phyloP scores from a whole-genome alignment of 92 coral and sea anemone genomes.

The Desmophyllum pertusum region DNA sequence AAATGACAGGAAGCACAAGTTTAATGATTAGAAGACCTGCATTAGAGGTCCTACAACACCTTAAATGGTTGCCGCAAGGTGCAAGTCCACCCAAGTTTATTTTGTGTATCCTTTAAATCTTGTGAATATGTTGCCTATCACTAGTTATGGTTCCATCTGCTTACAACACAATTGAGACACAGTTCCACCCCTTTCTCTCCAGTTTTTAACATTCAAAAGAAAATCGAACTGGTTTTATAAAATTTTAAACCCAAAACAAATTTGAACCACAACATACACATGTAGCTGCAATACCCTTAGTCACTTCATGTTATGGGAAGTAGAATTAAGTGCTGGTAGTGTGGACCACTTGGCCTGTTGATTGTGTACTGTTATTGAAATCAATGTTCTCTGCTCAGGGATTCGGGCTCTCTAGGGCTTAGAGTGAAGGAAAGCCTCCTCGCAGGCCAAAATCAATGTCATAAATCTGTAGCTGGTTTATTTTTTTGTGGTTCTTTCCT shows the following conservation, averaged over 20 bases:
- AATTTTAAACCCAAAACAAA: too few relatives aligned
- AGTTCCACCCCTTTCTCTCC: too few relatives aligned
- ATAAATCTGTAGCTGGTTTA: not conserved
- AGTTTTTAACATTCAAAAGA: too few relatives aligned
- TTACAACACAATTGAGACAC: too few relatives aligned
- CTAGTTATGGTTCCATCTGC: too few relatives aligned
- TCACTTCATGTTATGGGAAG: not conserved
- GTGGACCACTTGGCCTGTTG: not conserved
- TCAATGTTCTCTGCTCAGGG: too few relatives aligned
- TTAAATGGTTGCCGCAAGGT: slow-evolving; percentile 57
- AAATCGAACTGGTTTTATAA: too few relatives aligned
- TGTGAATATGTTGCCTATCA: not conserved
- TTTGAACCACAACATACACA: too few relatives aligned
- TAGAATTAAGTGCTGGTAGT: not conserved
- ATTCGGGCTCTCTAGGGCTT: too few relatives aligned
- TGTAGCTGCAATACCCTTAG: too few relatives aligned
- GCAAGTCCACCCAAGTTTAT: slow-evolving; percentile 71
- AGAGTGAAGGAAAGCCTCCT: too few relatives aligned
- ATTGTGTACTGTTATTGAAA: not conserved
- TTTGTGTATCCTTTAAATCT: slow-evolving; percentile 81
- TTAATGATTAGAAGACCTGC: slow-evolving; percentile 92
- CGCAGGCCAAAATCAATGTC: not conserved
- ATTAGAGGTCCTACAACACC: slow-evolving; percentile 71
- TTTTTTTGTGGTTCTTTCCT: not conserved
- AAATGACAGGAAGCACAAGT: slow-evolving; percentile 65